Evolutionary conservation across 2,113 vertebrate genomes (phyloP).

Genomic region (Xyliphius kryptos): DNA sequence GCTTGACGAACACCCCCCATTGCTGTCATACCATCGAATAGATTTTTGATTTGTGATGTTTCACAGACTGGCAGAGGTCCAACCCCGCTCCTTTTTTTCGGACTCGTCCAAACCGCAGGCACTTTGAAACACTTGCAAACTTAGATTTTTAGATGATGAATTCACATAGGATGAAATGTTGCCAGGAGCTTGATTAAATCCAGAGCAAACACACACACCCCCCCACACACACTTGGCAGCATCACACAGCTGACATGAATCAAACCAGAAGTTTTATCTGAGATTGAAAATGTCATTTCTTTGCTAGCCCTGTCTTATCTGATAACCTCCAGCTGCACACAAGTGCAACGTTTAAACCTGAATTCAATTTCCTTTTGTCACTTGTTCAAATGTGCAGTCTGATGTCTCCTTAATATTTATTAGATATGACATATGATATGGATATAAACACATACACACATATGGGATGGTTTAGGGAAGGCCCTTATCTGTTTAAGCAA

Average conservation of each 20-base stretch:
- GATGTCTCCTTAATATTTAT: background rate
- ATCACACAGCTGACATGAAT: slow-evolving; percentile 4
- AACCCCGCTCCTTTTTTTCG: slow-evolving; percentile 13
- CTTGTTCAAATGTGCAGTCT: background rate
- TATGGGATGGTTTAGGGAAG: too few relatives aligned
- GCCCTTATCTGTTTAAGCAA: too few relatives aligned
- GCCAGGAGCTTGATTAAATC: slow-evolving; percentile 23
- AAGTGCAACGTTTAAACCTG: background rate
- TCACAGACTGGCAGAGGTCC: slow-evolving; percentile 1
- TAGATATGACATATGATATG: too few relatives aligned
- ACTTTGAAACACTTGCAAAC: slow-evolving; percentile 16
- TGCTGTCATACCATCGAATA: background rate
- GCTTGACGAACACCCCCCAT: too few relatives aligned
- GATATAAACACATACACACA: too few relatives aligned
- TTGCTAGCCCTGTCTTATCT: background rate
- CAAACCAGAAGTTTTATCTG: background rate
- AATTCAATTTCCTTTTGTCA: background rate
- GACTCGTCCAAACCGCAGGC: slow-evolving; percentile 2
- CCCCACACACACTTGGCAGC: background rate
- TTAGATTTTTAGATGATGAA: slow-evolving; percentile 22
- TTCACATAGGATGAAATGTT: slow-evolving; percentile 6
- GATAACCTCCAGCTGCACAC: background rate
- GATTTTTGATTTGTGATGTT: background rate
- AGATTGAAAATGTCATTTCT: slow-evolving; percentile 13
- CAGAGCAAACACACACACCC: background rate